Conservation (phyloP, 2,797 vertebrate genomes). For the Pseudochaenichthys georgianus region DNA sequence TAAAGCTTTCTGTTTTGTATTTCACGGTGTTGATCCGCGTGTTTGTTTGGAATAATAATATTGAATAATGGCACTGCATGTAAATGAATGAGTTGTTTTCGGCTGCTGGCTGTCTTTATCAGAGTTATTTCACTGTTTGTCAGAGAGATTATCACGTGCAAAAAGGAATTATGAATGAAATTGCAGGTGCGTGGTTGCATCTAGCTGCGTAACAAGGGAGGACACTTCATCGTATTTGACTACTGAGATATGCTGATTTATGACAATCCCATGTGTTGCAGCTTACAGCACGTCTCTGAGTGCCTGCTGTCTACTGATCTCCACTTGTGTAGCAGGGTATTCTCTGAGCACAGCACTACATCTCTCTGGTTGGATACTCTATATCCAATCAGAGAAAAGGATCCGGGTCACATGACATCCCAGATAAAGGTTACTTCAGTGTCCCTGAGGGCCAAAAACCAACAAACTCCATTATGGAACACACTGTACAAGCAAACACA, state of each 20-base stretch:
- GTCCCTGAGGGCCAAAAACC: neutral
- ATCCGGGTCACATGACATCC: conserved; percentile 25
- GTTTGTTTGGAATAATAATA: conserved; percentile 21
- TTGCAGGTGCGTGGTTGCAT: conserved; percentile 1
- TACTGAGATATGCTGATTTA: conserved; percentile 33
- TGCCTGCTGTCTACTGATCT: conserved; percentile 7
- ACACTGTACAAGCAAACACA: conserved; percentile 12
- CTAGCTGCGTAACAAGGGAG: conserved; percentile 7
- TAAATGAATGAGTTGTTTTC: conserved; percentile 17
- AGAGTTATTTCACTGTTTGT: conserved; percentile 7
- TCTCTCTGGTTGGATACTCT: neutral
- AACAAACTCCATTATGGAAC: conserved; percentile 23
- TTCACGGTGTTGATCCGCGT: conserved; percentile 24
- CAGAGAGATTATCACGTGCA: conserved; percentile 2
- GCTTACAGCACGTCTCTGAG: neutral
- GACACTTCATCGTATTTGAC: conserved; percentile 16
- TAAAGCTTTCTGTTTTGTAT: conserved; percentile 20
- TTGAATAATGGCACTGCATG: conserved; percentile 13
- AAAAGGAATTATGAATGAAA: neutral
- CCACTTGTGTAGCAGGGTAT: conserved; percentile 15
- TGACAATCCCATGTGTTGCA: conserved; percentile 6
- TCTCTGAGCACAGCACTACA: conserved; percentile 25
- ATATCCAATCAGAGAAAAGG: conserved; percentile 13
- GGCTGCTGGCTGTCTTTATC: neutral
- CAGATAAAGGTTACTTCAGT: conserved; percentile 3